Conservation (phyloP, 2,888 invertebrate genomes). For the Oligia fasciuncula region DNA sequence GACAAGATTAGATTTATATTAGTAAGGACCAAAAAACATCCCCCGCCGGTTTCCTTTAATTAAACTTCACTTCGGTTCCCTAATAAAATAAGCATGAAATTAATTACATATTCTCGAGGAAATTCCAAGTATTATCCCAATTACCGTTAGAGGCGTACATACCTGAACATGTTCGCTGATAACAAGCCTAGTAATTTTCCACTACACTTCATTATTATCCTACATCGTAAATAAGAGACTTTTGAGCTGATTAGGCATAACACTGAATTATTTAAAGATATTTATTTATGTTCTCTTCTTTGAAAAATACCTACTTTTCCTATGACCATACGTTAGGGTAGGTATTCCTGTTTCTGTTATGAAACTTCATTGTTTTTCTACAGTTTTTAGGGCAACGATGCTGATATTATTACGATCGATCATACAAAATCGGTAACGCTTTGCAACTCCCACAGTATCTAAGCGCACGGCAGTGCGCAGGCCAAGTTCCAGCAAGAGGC, state of each 20-base stretch:
- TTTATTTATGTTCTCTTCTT: not conserved
- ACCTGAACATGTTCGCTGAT: conserved; percentile 7
- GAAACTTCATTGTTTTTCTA: not conserved
- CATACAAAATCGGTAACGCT: not conserved
- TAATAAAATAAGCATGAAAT: conserved; percentile 24
- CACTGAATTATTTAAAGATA: not conserved
- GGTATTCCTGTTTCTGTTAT: not conserved
- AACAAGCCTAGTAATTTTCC: conserved; percentile 3
- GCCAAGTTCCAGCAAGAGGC: no score
- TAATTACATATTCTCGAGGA: conserved; percentile 10
- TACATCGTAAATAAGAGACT: not conserved
- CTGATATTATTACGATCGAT: not conserved
- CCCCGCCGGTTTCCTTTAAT: conserved; percentile 10
- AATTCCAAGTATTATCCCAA: conserved; percentile 14
- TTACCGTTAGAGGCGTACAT: conserved; percentile 8
- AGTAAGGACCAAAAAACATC: not conserved
- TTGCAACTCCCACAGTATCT: not conserved
- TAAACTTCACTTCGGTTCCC: conserved; percentile 16
- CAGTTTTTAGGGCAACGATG: not conserved
- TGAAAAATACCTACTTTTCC: not conserved
- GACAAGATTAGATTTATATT: not conserved
- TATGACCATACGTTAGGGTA: no score
- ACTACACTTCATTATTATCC: conserved; percentile 3
- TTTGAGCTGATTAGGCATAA: not conserved
- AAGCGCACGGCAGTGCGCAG: no score